A percentile compares a stretch with the other conserved stretches of the same genome.
phyloP scores from a whole-genome alignment of 2,113 vertebrate species.

The Sisor rabdophorus region DNA sequence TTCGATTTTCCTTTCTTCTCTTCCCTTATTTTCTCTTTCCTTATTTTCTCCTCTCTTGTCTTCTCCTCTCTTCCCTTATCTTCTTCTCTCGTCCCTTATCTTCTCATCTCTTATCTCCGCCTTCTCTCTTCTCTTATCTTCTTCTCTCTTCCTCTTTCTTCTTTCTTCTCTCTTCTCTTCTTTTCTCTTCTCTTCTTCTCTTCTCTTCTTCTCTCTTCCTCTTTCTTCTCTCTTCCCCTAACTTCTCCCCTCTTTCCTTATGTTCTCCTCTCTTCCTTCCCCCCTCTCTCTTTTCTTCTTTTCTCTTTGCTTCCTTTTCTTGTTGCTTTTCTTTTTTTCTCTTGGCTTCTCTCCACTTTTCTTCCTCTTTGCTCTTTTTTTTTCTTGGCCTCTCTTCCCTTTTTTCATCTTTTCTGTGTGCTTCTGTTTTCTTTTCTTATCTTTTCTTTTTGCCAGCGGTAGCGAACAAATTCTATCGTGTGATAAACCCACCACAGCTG shows the following conservation, averaged over 20 bases:
- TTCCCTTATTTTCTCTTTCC: background rate
- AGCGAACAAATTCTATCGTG: background rate
- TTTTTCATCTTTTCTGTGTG: too few species aligned
- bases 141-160: background rate
- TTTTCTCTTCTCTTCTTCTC: background rate
- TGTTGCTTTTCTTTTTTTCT: too few species aligned
- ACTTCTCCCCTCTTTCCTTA: background rate
- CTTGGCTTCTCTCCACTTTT: too few species aligned
- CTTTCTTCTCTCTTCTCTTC: background rate
- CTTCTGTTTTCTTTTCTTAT: too few species aligned
- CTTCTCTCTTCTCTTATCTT: too few species aligned
- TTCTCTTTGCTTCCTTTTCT: too few species aligned
- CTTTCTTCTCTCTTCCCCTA: background rate
- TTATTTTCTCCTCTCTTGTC: background rate
- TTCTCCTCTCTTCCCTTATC: background rate
- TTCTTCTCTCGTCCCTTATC: background rate
- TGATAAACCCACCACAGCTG: background rate
- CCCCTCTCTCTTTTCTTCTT: accelerated
- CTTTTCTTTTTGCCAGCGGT: background rate
- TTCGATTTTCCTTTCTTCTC: background rate
- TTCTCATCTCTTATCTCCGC: background rate
- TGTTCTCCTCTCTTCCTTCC: too few species aligned
- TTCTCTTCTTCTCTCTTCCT: too few species aligned
- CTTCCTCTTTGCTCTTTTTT: too few species aligned
- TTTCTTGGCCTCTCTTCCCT: background rate